Evolutionary conservation across 2,113 vertebrate species (phyloP), one percentile per base, ranked within the genome.

Genomic region (Pipra filicauda): DNA sequence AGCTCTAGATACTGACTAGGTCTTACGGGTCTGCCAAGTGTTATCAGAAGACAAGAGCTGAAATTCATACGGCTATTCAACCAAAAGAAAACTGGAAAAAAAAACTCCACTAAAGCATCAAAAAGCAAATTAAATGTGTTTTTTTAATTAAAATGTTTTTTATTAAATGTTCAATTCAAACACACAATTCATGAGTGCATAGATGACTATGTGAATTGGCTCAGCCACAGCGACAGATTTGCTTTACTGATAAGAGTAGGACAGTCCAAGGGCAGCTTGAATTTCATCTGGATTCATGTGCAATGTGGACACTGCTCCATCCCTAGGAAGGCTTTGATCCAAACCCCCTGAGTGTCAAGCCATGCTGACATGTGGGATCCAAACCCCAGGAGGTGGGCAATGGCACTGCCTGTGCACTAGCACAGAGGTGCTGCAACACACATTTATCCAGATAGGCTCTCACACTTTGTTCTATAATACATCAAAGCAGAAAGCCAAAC

Each of bases 341-440:
- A 74, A 48, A 18, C 8, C 11, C 8, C 30, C 21, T 9, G 21
- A 57, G 15, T 7, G 5, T 20, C 2, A 3, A 75, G 13, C 49
- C 33, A 12, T 6, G 1, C 11, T 78, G 52, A 30, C n/a, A 3
- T 6, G 20, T 20, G 11, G n/a, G 20, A 87, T 73, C 43, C 44
- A 72, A 62, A 39, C 10, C 8, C 44, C 8, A 6, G 35, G 17
- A 57, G 31, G 52, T 1, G 9, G 28, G 35, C 33, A 24, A 15
- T 39, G 49, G 28, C 65, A 43, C 19, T 21, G 41, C 41, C 71
- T 0, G 0, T 23, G 54, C 33, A 65, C 33, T 18, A 35, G 39
- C 4, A 1, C 24, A 59, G 16, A 22, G n/a, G 2, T 61, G 21
- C 41, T 58, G 57, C 39, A 48, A 33, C 12, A 21, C 7, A 64